Base-by-base conservation (phyloP, 2,797 vertebrate genomes). In the Mormyrus hasselquistii region DNA sequence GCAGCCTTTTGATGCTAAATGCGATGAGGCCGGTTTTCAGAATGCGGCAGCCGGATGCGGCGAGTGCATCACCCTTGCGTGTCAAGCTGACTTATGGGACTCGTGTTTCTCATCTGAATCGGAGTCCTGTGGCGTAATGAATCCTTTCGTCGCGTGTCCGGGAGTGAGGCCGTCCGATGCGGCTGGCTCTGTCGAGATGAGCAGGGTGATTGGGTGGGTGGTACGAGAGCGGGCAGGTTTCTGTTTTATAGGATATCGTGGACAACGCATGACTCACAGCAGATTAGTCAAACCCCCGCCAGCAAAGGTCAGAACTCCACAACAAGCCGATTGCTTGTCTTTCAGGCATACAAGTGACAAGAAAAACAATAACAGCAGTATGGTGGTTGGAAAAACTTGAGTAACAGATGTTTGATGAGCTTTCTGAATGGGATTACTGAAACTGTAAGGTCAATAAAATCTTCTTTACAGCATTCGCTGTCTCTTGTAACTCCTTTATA, bases 41-140 rank as follows among this genome's bases (percentile, higher is more conserved):
- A 44, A 5, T 25, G 44, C 25, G 44, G 47, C 1, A 22, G 49
- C n/a, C 47, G 25, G 83, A 73, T 44, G n/a, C 34, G 19, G 53
- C 25, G 76, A 76, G 82, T 82, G 16, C 88, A 55, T 88, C 88
- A 82, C 12, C 69, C 76, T 73, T n/a, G 29, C 19, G 8, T 55
- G 69, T 57, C 65, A 57, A 38, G 52, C 44, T 88, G 88, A 53
- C 50, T 88, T 73, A 79, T 82, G n/a, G 50, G 49, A 44, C 69
- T 59, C 19, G n/a, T 47, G 73, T 55, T 82, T 55, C 47, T 38
- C 87, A 79, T 52, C 47, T 76, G 69, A 76, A 52, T 38, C 49
- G 16, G 49, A 53, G 19, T 88, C 69, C 47, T 8, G 2, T 1
- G 38, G 29, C 50, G 8, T 79, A 47, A 88, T 82, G 69, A 82